These are phyloP conservation scores for Oncopodura yosiiana DNA, from an alignment of 1,140 invertebrate species.

Conservation along the genomic window DNA sequence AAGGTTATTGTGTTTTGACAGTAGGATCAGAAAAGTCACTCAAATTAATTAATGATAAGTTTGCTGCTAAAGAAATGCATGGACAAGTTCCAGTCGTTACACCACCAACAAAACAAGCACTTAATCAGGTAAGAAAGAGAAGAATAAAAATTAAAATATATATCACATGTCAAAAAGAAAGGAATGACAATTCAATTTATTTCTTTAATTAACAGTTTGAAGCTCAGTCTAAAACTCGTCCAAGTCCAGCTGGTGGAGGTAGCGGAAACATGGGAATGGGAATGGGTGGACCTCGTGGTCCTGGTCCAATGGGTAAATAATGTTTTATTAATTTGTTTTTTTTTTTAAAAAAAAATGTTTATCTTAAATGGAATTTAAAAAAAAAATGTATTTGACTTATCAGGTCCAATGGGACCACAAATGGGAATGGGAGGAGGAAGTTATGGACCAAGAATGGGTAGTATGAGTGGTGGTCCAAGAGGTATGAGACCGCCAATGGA, in stretches of 20 bases:
- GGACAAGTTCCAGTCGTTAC: constrained; percentile 91
- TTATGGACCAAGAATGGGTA: constrained; percentile 10
- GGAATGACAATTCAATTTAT: background rate
- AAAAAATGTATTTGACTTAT: no score
- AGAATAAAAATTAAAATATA: background rate
- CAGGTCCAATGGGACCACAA: constrained; percentile 25
- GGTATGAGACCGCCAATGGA: constrained; percentile 9
- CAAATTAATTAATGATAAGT: constrained; percentile 76
- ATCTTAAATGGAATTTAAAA: no score
- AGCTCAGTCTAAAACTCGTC: constrained; percentile 78
- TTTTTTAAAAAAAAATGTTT: no score
- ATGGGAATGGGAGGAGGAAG: constrained; percentile 28
- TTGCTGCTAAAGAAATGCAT: constrained; percentile 89
- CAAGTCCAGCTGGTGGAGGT: constrained; percentile 45
- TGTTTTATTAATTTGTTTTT: no score
- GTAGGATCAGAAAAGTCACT: constrained; percentile 85
- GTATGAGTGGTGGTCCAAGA: constrained; percentile 12
- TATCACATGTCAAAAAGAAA: background rate
- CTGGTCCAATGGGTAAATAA: constrained; percentile 11
- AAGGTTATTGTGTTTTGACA: constrained; percentile 90
- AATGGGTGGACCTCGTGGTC: constrained; percentile 28
- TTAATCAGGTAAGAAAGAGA: constrained; percentile 49
- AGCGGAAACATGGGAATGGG: constrained; percentile 26
- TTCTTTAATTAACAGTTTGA: no score
- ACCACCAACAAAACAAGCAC: constrained; percentile 83